phyloP scores from a whole-genome alignment of 2,888 invertebrate species.

The Acleris emargana region DNA sequence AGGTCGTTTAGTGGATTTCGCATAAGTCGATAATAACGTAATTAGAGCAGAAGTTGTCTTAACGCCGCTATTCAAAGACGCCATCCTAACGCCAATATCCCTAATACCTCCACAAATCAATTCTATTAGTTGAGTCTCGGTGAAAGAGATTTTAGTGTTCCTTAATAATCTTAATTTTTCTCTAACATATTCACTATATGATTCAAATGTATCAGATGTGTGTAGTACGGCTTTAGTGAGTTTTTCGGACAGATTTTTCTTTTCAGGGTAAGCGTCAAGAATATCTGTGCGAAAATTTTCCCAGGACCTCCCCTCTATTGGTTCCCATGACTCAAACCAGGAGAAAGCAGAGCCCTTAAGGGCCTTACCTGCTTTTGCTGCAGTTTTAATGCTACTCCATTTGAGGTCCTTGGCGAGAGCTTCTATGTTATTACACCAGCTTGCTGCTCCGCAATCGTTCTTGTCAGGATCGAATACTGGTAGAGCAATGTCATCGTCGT shows the following conservation, averaged over 20 bases:
- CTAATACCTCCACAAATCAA: conserved; percentile 37
- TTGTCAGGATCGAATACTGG: conserved; percentile 34
- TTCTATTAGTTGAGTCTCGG: conserved; percentile 37
- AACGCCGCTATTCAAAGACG: conserved; percentile 2
- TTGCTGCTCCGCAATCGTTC: conserved; percentile 39
- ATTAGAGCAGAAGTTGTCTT: background rate
- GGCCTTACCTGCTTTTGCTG: conserved; percentile 38
- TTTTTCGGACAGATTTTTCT: no score
- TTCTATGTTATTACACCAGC: conserved; percentile 33
- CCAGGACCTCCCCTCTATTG: conserved; percentile 38
- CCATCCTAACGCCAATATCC: conserved; percentile 1
- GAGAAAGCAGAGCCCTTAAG: conserved; percentile 38
- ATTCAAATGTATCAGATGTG: conserved; percentile 35
- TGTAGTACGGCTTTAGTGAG: conserved; percentile 37
- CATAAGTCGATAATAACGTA: conserved; percentile 5
- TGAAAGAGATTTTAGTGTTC: conserved; percentile 36
- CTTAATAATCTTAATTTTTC: conserved; percentile 38
- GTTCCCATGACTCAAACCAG: conserved; percentile 40
- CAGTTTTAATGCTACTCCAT: conserved; percentile 36
- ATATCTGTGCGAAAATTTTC: conserved; percentile 28
- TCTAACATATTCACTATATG: conserved; percentile 38
- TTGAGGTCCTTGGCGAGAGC: conserved; percentile 27
- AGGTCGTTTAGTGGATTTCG: conserved; percentile 4
- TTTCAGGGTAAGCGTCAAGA: conserved; percentile 26
- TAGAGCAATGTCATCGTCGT: conserved; percentile 34